These are phyloP conservation scores for Etia nguti DNA, from an alignment of 2,113 vertebrate genomes.

Conservation along the genomic window DNA sequence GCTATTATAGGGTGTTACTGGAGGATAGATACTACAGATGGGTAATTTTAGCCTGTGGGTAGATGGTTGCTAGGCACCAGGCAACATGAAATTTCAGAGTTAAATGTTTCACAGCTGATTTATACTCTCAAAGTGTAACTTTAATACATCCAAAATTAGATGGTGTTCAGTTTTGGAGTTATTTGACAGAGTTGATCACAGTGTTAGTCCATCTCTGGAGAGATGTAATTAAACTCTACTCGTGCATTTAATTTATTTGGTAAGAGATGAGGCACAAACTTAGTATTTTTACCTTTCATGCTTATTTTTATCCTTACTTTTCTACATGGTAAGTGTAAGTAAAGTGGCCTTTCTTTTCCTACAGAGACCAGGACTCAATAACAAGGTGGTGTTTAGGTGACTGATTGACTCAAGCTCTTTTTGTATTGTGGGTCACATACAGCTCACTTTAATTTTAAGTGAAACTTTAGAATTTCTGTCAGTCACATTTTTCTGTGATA, in stretches of 20 bases:
- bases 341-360: not conserved
- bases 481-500: no score
- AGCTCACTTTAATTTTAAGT: no score
- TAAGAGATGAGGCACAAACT: not conserved
- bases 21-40: not conserved
- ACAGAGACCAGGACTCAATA: not conserved
- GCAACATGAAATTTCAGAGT: not conserved
- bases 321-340: not conserved
- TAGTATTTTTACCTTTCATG: not conserved
- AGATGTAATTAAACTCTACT: not conserved
- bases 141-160: not conserved
- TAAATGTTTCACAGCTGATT: not conserved
- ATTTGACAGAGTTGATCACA: not conserved
- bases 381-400: no score
- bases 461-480: no score
- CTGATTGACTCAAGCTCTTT: no score
- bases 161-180: not conserved
- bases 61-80: not conserved
- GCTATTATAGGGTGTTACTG: not conserved
- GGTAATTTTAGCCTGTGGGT: not conserved
- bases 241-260: not conserved
- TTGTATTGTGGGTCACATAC: no score
- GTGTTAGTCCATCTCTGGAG: not conserved
- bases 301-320: not conserved
- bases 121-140: not conserved